phyloP scores from a whole-genome alignment of 2,888 invertebrate species.

The Abrostola triplasia region DNA sequence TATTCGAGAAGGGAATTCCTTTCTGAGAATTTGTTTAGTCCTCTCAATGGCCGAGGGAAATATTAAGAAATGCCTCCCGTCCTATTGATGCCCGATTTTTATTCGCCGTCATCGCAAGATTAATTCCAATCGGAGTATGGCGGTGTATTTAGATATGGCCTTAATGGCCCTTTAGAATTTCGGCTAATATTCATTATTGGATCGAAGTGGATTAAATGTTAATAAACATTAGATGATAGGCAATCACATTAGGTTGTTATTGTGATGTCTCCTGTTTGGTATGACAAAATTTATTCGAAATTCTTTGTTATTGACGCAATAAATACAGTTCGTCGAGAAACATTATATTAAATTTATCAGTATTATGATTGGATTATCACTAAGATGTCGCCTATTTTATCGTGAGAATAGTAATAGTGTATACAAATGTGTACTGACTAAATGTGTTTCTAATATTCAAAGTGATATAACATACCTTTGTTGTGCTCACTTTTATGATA shows the following conservation, averaged over 20 bases:
- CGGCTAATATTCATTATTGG: conserved; percentile 52
- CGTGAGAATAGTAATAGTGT: too few relatives aligned
- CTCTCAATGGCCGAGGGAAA: conserved; percentile 71
- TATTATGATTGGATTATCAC: too few relatives aligned
- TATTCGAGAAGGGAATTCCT: conserved; percentile 74
- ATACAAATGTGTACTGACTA: too few relatives aligned
- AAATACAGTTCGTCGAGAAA: neutral
- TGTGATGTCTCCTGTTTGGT: conserved; percentile 13
- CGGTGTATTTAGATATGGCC: conserved; percentile 50
- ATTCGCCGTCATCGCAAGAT: conserved; percentile 65
- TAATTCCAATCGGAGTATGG: conserved; percentile 57
- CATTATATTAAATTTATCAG: too few relatives aligned
- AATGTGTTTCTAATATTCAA: too few relatives aligned
- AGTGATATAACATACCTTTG: too few relatives aligned
- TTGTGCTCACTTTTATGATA: too few relatives aligned
- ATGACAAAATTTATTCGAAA: conserved; percentile 10
- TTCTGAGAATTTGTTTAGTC: conserved; percentile 80
- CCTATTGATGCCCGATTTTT: conserved; percentile 66
- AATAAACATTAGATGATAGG: conserved; percentile 38
- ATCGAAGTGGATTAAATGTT: conserved; percentile 49
- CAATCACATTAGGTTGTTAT: conserved; percentile 39
- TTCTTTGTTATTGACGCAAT: neutral
- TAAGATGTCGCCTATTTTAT: too few relatives aligned
- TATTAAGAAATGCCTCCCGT: conserved; percentile 72
- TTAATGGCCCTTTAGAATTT: conserved; percentile 56